These are phyloP conservation scores for Pipistrellus pipistrellus DNA, from an alignment of 2,797 vertebrate genomes.

Conservation along the genomic window DNA sequence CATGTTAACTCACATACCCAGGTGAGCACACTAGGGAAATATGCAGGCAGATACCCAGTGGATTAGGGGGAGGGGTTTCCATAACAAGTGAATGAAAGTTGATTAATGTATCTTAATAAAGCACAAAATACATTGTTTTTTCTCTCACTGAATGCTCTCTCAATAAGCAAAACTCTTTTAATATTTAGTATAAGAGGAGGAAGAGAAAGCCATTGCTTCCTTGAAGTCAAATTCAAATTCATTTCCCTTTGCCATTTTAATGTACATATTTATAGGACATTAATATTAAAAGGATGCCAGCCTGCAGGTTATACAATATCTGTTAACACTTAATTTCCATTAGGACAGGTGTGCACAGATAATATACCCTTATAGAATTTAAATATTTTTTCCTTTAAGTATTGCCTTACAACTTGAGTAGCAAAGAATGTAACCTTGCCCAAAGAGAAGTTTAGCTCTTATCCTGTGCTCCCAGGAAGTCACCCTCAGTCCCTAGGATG, in stretches of 20 bases:
- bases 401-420: neutral
- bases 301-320: neutral
- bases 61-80: neutral
- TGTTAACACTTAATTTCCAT: slow-evolving; percentile 48
- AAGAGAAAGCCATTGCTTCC: slow-evolving; percentile 23
- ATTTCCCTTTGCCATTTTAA: slow-evolving; percentile 37
- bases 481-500: neutral
- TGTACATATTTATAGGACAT: slow-evolving; percentile 36
- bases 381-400: slow-evolving; percentile 37
- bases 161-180: slow-evolving; percentile 45
- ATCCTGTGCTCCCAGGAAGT: neutral
- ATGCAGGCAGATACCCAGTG: neutral
- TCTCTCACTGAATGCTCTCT: neutral
- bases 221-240: slow-evolving; percentile 57
- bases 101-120: slow-evolving; percentile 56
- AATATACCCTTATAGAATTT: slow-evolving; percentile 7
- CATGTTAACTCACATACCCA: slow-evolving; percentile 26
- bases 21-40: neutral
- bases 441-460: slow-evolving; percentile 2
- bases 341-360: neutral
- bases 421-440: slow-evolving; percentile 44
- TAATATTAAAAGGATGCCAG: slow-evolving; percentile 38
- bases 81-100: slow-evolving; percentile 47
- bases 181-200: neutral
- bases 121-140: slow-evolving; percentile 55